phyloP scores from a whole-genome alignment of 2,888 invertebrate genomes.

The Macrosoma leucophasiata region DNA sequence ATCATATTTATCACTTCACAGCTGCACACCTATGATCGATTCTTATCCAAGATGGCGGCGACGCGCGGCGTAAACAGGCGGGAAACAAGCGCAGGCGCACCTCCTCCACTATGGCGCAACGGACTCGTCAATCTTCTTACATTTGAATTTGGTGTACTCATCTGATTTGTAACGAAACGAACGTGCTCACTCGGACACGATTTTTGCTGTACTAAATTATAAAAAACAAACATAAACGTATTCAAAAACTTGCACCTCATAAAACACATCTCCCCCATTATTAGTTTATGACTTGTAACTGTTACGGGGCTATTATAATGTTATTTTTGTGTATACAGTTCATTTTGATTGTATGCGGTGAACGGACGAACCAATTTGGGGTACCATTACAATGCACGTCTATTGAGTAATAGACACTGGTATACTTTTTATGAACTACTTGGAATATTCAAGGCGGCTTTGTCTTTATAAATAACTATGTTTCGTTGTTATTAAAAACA shows the following conservation, averaged over 20 bases:
- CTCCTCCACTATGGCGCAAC: slow-evolving; percentile 37
- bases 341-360: slow-evolving; percentile 68
- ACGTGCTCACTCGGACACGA: slow-evolving; percentile 58
- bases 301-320: slow-evolving; percentile 67
- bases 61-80: slow-evolving; percentile 55
- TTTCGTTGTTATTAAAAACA: too few species aligned
- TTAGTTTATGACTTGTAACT: slow-evolving; percentile 72
- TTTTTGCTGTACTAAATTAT: slow-evolving; percentile 62
- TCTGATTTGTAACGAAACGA: slow-evolving; percentile 26
- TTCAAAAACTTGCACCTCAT: slow-evolving; percentile 70
- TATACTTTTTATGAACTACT: slow-evolving; percentile 33
- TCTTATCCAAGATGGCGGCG: slow-evolving; percentile 70
- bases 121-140: slow-evolving; percentile 47
- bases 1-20: slow-evolving; percentile 66
- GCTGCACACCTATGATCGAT: slow-evolving; percentile 73
- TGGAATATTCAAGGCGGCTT: too few species aligned
- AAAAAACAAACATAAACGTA: slow-evolving; percentile 63
- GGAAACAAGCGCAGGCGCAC: slow-evolving; percentile 62
- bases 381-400: slow-evolving; percentile 47
- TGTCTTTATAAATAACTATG: too few species aligned
- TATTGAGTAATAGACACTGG: slow-evolving; percentile 49
- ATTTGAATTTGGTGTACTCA: slow-evolving; percentile 43
- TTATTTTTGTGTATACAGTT: slow-evolving; percentile 67
- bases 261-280: slow-evolving; percentile 75
- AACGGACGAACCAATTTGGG: slow-evolving; percentile 58